Conservation (phyloP, 2,888 invertebrate genomes). For the Callyntrura guangdongensis region DNA sequence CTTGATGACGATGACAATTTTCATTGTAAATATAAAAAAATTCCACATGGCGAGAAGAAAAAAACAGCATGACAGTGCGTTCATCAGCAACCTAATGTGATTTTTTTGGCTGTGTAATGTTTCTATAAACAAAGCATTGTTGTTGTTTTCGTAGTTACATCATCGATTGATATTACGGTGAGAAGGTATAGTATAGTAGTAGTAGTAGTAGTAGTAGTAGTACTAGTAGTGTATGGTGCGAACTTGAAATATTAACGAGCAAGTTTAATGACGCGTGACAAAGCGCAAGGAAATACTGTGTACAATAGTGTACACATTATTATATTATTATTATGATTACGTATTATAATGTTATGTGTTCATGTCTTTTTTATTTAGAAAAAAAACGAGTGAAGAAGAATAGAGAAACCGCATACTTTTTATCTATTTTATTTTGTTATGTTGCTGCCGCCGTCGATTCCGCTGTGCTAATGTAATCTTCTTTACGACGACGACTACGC, state of each 20-base stretch:
- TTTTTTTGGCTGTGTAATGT: no score
- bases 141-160: background rate
- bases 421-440: background rate
- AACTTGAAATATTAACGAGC: conserved; percentile 59
- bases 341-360: background rate
- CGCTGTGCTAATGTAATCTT: conserved; percentile 18
- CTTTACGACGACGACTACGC: conserved; percentile 19
- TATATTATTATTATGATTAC: background rate
- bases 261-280: conserved; percentile 60
- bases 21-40: background rate
- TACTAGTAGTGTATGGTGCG: background rate
- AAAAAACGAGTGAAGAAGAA: background rate
- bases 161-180: background rate
- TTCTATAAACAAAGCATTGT: background rate
- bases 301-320: background rate
- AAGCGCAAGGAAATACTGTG: conserved; percentile 12
- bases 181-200: background rate
- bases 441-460: background rate
- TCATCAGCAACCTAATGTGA: no score
- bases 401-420: background rate
- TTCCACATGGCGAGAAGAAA: background rate
- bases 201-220: background rate
- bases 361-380: background rate
- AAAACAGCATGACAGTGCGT: no score
- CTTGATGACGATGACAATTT: conserved; percentile 30